Base-by-base conservation (phyloP, 2,888 invertebrate species). In the Spilosoma lubricipeda region DNA sequence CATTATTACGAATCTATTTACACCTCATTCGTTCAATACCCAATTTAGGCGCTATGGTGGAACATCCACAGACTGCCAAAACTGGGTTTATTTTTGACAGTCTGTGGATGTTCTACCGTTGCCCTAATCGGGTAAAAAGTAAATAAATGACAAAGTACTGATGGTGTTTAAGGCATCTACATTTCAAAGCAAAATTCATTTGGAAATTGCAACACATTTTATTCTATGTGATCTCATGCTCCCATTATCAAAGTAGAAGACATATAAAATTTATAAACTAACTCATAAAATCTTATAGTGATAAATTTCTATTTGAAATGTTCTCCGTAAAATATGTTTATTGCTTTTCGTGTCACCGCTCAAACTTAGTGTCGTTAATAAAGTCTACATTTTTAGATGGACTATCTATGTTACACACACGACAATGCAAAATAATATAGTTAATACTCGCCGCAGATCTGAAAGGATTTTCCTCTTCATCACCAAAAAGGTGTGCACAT, bases 211-310 rank as follows among this genome's bases (percentile, higher is more conserved):
- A 1, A 68, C 7, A 74, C 72, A 64, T n/a, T 75, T 76, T 74
- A 77, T 81, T 77, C 42, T 30, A 63, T 63, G 30, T 30, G 0
- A 69, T 71, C n/a, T 56, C 33, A 39, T 59, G 68, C 71, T 69
- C 30, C 56, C 71, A 59, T 72, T 45, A 20, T 52, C 66, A 67
- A 70, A 69, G 48, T 48, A 23, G n/a, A 39, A 42, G 20, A 42
- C 27, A 39, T 15, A 30, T 70, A 8, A 42, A 42, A 36, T 71
- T 9, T 65, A 48, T 33, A 18, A n/a, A 18, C 11, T 67, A 27
- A 68, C 3, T 9, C 8, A 63, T 30, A 39, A 66, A 39, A 72
- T 59, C 2, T 30, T 18, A 0, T 30, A 18, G 63, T 63, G 18
- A 30, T 63, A 63, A 15, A 63, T 30, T 63, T 63, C 5, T 30